Conservation (phyloP, 2,113 vertebrate species). For the Tor tambroides region DNA sequence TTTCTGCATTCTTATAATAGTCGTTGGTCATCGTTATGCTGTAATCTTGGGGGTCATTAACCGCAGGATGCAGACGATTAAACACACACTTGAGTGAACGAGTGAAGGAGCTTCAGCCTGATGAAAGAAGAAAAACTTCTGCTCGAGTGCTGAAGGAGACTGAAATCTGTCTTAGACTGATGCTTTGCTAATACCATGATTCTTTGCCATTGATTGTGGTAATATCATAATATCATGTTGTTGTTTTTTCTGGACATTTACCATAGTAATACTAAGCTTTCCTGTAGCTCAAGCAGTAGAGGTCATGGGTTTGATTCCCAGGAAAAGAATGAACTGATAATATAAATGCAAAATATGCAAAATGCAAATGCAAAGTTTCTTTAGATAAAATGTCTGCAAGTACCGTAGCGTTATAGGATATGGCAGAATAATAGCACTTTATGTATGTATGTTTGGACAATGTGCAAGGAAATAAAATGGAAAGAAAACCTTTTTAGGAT, state of each 20-base stretch:
- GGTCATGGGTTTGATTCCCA: too few relatives aligned
- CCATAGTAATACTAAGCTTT: neutral
- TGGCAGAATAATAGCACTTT: too few relatives aligned
- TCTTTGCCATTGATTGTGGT: neutral
- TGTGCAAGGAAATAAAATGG: too few relatives aligned
- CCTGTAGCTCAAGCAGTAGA: too few relatives aligned
- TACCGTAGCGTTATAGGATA: too few relatives aligned
- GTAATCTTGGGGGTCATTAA: constrained; percentile 12
- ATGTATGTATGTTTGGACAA: too few relatives aligned
- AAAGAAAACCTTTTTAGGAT: too few relatives aligned
- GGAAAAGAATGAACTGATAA: too few relatives aligned
- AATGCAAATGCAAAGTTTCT: too few relatives aligned
- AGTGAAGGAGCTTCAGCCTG: constrained; percentile 11
- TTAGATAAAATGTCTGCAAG: too few relatives aligned
- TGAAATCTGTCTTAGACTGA: neutral
- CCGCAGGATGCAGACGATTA: constrained; percentile 35
- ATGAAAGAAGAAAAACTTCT: constrained; percentile 26
- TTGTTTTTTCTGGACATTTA: neutral
- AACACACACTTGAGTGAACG: neutral
- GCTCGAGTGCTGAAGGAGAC: neutral
- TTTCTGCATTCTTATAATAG: constrained; percentile 3
- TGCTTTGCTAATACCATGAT: neutral
- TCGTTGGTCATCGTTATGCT: neutral
- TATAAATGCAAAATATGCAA: too few relatives aligned
- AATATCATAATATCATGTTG: neutral